These are phyloP conservation scores for Okamejei kenojei DNA, from an alignment of 2,797 vertebrate genomes.

Conservation along the genomic window DNA sequence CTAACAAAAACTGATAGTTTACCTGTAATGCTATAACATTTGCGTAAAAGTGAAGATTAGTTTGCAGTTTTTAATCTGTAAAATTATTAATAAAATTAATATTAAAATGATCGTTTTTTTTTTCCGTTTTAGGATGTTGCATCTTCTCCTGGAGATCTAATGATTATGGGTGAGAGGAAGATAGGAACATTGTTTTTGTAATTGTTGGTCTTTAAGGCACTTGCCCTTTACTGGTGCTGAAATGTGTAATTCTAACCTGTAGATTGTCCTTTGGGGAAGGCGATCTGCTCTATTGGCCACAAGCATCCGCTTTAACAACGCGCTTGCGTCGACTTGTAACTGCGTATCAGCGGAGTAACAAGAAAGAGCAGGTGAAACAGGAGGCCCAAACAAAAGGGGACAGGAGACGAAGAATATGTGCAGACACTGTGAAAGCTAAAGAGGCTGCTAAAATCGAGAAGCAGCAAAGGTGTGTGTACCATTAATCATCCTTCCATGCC, in stretches of 20 bases:
- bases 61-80: neutral
- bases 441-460: slow-evolving; percentile 96
- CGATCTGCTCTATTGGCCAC: slow-evolving; percentile 83
- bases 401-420: slow-evolving; percentile 41
- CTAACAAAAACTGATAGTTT: neutral
- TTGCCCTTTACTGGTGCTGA: neutral
- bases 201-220: neutral
- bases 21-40: neutral
- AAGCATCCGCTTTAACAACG: slow-evolving; percentile 84
- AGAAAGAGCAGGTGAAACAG: slow-evolving; percentile 85
- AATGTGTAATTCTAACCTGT: slow-evolving; percentile 39
- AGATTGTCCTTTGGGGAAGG: slow-evolving; percentile 79
- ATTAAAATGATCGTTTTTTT: neutral
- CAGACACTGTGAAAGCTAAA: slow-evolving; percentile 84
- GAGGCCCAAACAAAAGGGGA: slow-evolving; percentile 35
- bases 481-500: neutral
- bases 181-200: slow-evolving; percentile 42
- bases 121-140: slow-evolving; percentile 74
- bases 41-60: neutral
- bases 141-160: slow-evolving; percentile 89
- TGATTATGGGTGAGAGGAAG: slow-evolving; percentile 83
- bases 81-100: no score
- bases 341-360: slow-evolving; percentile 87
- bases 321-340: slow-evolving; percentile 90
- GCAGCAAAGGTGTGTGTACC: slow-evolving; percentile 77